Evolutionary conservation across 2,113 vertebrate species (phyloP), one percentile per base, ranked within the genome.

Genomic region (Cottus gobio): DNA sequence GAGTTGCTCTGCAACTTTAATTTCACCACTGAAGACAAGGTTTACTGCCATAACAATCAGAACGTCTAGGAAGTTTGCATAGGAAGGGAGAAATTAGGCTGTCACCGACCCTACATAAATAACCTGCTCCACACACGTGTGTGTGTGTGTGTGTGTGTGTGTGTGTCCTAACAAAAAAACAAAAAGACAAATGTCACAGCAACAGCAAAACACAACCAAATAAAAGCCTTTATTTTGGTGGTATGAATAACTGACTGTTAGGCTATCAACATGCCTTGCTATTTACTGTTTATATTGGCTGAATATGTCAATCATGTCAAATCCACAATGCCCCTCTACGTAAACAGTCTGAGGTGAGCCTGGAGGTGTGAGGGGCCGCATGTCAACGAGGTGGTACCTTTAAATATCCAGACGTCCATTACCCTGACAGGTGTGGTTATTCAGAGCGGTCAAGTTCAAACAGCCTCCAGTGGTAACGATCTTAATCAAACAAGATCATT

Each of bases 111-210:
- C n/a, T n/a, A n/a, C n/a, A n/a, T n/a, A n/a, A n/a, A n/a, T n/a
- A n/a, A n/a, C n/a, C n/a, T n/a, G n/a, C n/a, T n/a, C n/a, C n/a
- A n/a, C n/a, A n/a, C n/a, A n/a, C n/a, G n/a, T n/a, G n/a, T n/a
- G n/a, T n/a, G n/a, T n/a, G n/a, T n/a, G n/a, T n/a, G n/a, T n/a
- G n/a, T n/a, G n/a, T n/a, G n/a, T n/a, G n/a, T n/a, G n/a, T n/a
- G n/a, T n/a, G n/a, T n/a, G n/a, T n/a, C n/a, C n/a, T n/a, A n/a
- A 57, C 66, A 16, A 44, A 7, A 22, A 44, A 15, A 15, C 0
- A 42, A 42, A 15, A 48, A 18, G 5, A 46, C 42, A 67, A 78
- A 71, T 65, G 42, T 36, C 58, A 67, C 36, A 39, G 48, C 6
- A 44, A 36, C 11, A 34, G 18, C 4, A 37, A 63, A 36, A 63